A percentile compares a stretch with the other conserved stretches of the same genome.
Conservation (phyloP, 2,888 invertebrate genomes). For the Hirtodrosophila trivittata region DNA sequence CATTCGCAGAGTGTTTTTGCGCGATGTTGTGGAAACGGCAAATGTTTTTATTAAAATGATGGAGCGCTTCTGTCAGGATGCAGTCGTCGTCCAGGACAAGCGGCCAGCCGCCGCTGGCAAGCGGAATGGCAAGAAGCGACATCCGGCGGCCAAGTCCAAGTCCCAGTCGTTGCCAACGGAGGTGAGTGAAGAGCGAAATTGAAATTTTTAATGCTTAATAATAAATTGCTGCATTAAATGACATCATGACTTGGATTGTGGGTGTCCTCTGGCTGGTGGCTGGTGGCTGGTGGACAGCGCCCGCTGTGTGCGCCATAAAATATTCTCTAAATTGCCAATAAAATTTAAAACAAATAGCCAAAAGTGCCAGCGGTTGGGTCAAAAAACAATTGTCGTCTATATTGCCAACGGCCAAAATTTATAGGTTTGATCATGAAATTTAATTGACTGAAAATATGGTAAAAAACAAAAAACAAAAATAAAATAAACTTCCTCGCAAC, state of each 20-base stretch:
- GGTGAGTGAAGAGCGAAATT: conserved; percentile 61
- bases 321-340: conserved; percentile 77
- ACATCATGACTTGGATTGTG: conserved; percentile 58
- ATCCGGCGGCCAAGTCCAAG: conserved; percentile 83
- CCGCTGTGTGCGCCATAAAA: conserved; percentile 72
- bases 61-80: conserved; percentile 88
- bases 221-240: conserved; percentile 70
- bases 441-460: conserved; percentile 83
- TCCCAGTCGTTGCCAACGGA: conserved; percentile 73
- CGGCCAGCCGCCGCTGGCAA: conserved; percentile 58
- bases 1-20: conserved; percentile 88
- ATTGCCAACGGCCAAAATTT: conserved; percentile 65
- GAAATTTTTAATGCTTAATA: conserved; percentile 61
- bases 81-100: conserved; percentile 89
- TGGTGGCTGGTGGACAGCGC: conserved; percentile 24
- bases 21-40: conserved; percentile 94
- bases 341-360: conserved; percentile 75
- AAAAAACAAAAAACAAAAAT: conserved; percentile 35
- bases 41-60: conserved; percentile 96
- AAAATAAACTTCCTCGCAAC: conserved; percentile 27
- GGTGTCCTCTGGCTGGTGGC: conserved; percentile 28
- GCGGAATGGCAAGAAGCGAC: conserved; percentile 55
- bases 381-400: conserved; percentile 60
- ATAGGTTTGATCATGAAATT: conserved; percentile 81
- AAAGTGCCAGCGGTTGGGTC: conserved; percentile 43